These are phyloP conservation scores for Mythimna impura DNA, from an alignment of 2,888 invertebrate genomes.

Conservation along the genomic window DNA sequence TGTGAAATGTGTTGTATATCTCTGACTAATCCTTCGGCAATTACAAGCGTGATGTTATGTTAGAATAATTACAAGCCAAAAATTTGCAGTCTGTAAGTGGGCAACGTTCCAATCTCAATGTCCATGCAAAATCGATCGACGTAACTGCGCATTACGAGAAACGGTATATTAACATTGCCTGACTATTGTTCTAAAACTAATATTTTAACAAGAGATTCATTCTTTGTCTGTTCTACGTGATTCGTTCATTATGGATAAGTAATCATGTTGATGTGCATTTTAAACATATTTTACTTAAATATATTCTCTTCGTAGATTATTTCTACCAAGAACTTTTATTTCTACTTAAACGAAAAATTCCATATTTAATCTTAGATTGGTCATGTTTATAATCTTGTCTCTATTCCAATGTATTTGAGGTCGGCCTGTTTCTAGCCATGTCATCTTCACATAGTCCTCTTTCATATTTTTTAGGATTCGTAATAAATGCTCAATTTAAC, in stretches of 20 bases:
- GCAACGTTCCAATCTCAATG: conserved; percentile 59
- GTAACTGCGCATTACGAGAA: conserved; percentile 51
- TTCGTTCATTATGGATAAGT: conserved; percentile 10
- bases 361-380: background rate
- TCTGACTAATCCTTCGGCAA: too few relatives aligned
- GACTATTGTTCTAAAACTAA: conserved; percentile 44
- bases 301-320: background rate
- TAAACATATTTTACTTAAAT: conserved; percentile 2
- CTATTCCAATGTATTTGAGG: background rate
- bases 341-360: background rate
- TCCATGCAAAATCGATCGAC: conserved; percentile 52
- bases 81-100: conserved; percentile 34
- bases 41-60: background rate
- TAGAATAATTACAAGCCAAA: conserved; percentile 46
- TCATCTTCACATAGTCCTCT: background rate
- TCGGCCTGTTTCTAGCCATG: background rate
- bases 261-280: conserved; percentile 8
- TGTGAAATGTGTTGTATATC: background rate
- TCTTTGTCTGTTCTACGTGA: conserved; percentile 20
- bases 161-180: conserved; percentile 22
- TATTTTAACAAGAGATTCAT: conserved; percentile 18
- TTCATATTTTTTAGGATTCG: background rate
- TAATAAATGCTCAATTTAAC: background rate
- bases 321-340: background rate
- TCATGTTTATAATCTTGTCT: background rate